phyloP scores from a whole-genome alignment of 2,888 invertebrate genomes.

The Neocrepidodera transversa region DNA sequence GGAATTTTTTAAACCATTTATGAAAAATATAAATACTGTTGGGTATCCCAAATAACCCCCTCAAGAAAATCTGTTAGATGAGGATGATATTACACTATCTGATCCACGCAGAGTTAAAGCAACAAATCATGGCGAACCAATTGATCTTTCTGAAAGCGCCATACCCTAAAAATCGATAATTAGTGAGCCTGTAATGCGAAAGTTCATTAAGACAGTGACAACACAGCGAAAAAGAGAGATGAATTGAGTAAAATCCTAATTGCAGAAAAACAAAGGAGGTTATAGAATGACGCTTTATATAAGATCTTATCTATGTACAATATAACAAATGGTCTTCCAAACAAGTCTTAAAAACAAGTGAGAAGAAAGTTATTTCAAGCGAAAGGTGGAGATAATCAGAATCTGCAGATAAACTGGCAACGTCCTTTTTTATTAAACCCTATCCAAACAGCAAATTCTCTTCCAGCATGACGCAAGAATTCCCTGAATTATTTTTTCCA shows the following conservation, averaged over 20 bases:
- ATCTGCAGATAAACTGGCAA: slow-evolving; percentile 1
- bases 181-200: slow-evolving; percentile 10
- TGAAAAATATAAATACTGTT: slow-evolving; percentile 18
- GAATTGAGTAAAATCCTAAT: slow-evolving; percentile 9
- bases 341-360: slow-evolving; percentile 1
- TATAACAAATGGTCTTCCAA: slow-evolving; percentile 7
- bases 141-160: slow-evolving; percentile 8
- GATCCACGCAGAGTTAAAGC: slow-evolving; percentile 7
- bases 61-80: slow-evolving; percentile 11
- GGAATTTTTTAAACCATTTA: slow-evolving; percentile 19
- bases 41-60: slow-evolving; percentile 9
- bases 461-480: slow-evolving; percentile 8
- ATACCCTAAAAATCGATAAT: slow-evolving; percentile 8
- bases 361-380: slow-evolving; percentile 16
- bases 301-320: no score
- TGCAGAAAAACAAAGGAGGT: slow-evolving; percentile 13
- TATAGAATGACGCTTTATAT: slow-evolving; percentile 15
- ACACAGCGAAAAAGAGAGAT: slow-evolving; percentile 13
- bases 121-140: slow-evolving; percentile 14
- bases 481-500: slow-evolving; percentile 15
- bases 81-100: slow-evolving; percentile 9
- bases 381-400: slow-evolving; percentile 1
- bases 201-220: slow-evolving; percentile 17
- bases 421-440: not conserved
- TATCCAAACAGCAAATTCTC: slow-evolving; percentile 7